Evolutionary conservation across 2,888 invertebrate genomes (phyloP), one percentile per base, ranked within the genome.

Genomic region (Aleiodes alternator): DNA sequence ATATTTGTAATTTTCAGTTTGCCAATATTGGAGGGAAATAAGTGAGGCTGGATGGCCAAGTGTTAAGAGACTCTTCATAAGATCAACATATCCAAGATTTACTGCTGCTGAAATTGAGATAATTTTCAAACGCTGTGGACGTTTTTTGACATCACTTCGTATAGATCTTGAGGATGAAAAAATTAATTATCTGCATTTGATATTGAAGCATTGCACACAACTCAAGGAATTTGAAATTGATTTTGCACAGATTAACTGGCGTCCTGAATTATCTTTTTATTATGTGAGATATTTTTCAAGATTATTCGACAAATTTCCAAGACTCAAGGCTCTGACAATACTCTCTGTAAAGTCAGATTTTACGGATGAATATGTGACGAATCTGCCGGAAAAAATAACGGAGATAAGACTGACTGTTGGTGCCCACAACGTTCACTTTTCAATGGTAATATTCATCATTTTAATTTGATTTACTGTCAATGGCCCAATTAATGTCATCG

Each of bases 381-480:
- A 64, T 16, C n/a, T 64, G 64, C 43, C 16, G 4, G 64, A 48
- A n/a, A 64, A 43, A 16, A 48, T 64, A 14, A 14, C 43, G 16
- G 43, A 11, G 3, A 64, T 64, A 43, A 48, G 29, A 4, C 23
- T 64, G 64, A 64, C 64, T 23, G 64, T 64, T 43, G 64, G 64
- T 4, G 64, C 64, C 16, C 64, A 64, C 48, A 48, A 48, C n/a
- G 64, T 64, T 11, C 64, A 64, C n/a, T 64, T 64, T 64, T 64
- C 64, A 16, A 11, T 64, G 64, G 64, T 64, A 64, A 64, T 23
- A 16, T 29, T 64, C 16, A 23, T 7, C 11, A 43, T 64, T 16
- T 55, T 14, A 55, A 1, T 14, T 5, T 55, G 4, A 51, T 51
- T 51, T 16, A 14, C n/a, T n/a, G n/a, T n/a, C n/a, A n/a, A n/a